Evolutionary conservation across 2,113 vertebrate genomes (phyloP).

Genomic region (Cranoglanis bouderius): DNA sequence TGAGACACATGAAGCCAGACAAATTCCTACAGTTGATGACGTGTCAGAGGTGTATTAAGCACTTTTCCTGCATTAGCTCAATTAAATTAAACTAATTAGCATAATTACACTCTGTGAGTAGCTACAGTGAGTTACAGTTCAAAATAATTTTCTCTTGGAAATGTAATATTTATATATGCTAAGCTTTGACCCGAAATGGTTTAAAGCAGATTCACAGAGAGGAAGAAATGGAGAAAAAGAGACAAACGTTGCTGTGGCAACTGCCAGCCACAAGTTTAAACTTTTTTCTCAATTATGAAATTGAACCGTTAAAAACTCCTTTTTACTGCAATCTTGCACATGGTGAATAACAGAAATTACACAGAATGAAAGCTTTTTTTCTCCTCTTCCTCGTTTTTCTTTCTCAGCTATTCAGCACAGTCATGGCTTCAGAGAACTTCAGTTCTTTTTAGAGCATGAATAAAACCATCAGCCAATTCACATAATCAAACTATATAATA

Average conservation of each 20-base stretch:
- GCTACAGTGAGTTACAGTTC: neutral
- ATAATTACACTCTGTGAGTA: neutral
- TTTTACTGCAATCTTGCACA: neutral
- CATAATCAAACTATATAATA: no score
- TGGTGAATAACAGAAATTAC: neutral
- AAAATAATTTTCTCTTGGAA: neutral
- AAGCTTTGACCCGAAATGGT: neutral
- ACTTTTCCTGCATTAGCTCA: neutral
- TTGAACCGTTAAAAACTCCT: neutral
- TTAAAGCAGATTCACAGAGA: neutral
- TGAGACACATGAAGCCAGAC: no score
- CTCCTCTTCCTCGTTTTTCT: neutral
- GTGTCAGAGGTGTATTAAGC: neutral
- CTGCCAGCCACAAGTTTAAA: slow-evolving; percentile 7
- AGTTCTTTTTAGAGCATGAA: neutral
- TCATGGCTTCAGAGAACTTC: neutral
- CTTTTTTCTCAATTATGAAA: slow-evolving; percentile 43
- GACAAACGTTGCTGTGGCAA: slow-evolving; percentile 33
- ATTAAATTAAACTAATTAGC: neutral
- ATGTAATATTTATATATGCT: neutral
- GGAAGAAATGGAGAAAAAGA: neutral
- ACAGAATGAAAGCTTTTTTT: neutral
- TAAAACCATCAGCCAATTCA: neutral
- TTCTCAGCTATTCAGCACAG: neutral
- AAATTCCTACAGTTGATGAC: neutral